Conservation (phyloP, 1,140 invertebrate species). For the Drosophila auraria region DNA sequence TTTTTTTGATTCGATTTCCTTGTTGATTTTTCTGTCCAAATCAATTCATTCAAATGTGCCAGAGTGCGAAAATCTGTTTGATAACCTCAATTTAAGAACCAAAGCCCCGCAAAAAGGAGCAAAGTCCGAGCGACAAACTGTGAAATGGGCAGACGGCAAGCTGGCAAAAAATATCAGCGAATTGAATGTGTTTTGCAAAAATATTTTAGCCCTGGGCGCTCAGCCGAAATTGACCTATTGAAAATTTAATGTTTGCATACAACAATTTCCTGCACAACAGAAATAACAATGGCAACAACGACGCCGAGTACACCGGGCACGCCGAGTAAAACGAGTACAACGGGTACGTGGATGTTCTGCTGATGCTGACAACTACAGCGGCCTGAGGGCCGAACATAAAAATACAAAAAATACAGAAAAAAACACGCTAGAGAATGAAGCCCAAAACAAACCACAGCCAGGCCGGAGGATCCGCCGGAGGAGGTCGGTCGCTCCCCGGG, state of each 20-base stretch:
- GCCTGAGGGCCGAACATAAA: constrained; percentile 44
- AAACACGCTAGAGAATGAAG: constrained; percentile 28
- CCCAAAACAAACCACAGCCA: constrained; percentile 62
- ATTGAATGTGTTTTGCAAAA: constrained; percentile 48
- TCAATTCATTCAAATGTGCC: constrained; percentile 44
- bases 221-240: constrained; percentile 64
- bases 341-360: constrained; percentile 37
- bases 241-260: constrained; percentile 79
- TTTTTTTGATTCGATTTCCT: constrained; percentile 47
- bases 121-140: constrained; percentile 35
- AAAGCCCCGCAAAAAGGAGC: constrained; percentile 11
- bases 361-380: constrained; percentile 70
- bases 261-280: constrained; percentile 70
- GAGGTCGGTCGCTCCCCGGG: constrained; percentile 54
- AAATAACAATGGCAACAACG: constrained; percentile 42
- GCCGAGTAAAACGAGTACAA: constrained; percentile 10
- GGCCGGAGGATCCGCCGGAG: constrained; percentile 37
- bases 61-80: constrained; percentile 65
- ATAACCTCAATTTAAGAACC: constrained; percentile 40
- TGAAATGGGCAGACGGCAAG: constrained; percentile 31
- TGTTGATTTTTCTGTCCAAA: constrained; percentile 35
- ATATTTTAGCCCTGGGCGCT: constrained; percentile 24
- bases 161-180: not conserved
- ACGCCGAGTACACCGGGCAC: not conserved
- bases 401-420: constrained; percentile 17